Evolutionary conservation across 2,888 invertebrate species (phyloP).

Genomic region (Drosophila helvetica): DNA sequence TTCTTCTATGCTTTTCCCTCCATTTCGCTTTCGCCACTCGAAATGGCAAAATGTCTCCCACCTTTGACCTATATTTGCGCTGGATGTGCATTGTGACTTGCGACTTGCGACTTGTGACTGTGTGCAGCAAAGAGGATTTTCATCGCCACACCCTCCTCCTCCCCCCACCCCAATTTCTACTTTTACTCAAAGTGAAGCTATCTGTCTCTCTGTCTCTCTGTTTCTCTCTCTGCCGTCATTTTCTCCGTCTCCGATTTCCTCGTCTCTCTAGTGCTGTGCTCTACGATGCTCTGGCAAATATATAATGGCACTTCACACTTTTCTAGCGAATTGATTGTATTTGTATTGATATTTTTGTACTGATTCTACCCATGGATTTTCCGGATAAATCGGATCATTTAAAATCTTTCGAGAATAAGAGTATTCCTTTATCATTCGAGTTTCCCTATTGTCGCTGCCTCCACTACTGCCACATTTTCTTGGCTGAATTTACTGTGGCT

Average conservation of each 20-base stretch:
- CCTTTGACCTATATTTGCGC: conserved; percentile 62
- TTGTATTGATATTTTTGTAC: too few species aligned
- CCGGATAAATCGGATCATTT: too few species aligned
- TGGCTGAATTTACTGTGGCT: conserved; percentile 50
- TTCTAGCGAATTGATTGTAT: too few species aligned
- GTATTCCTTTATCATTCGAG: conserved; percentile 59
- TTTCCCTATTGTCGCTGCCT: conserved; percentile 30
- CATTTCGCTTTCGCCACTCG: conserved; percentile 29
- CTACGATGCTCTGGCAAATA: not conserved
- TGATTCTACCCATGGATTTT: too few species aligned
- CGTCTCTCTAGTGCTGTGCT: not conserved
- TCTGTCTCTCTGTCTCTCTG: conserved; percentile 20
- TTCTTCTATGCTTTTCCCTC: conserved; percentile 5
- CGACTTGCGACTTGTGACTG: not conserved
- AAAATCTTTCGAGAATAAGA: conserved; percentile 16
- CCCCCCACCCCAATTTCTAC: conserved; percentile 26
- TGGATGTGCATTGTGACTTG: conserved; percentile 48
- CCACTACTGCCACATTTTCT: conserved; percentile 47
- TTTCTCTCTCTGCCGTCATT: conserved; percentile 23
- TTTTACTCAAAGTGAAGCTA: conserved; percentile 60
- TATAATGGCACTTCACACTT: too few species aligned
- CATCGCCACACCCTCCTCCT: conserved; percentile 30
- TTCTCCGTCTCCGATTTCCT: conserved; percentile 39
- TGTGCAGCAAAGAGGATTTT: conserved; percentile 9
- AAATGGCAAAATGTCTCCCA: conserved; percentile 51